Conservation (phyloP, 2,797 vertebrate species). For the Anisognathus igniventris region DNA sequence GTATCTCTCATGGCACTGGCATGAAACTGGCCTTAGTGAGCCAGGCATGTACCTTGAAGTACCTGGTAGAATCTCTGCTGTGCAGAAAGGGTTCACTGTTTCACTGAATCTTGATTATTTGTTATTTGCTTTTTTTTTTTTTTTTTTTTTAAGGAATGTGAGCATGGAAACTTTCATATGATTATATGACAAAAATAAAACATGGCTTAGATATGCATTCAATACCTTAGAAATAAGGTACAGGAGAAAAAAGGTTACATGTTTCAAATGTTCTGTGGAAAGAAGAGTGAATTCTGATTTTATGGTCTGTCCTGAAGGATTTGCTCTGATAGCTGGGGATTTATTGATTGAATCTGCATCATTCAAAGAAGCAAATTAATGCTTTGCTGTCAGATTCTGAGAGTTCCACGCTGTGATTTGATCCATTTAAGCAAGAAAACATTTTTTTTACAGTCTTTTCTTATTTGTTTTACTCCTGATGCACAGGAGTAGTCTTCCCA, state of each 20-base stretch:
- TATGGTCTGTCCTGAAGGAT: background rate
- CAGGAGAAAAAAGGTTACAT: background rate
- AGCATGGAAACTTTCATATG: background rate
- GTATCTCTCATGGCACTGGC: background rate
- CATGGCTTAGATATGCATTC: background rate
- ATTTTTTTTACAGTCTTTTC: background rate
- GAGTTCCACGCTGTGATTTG: slow-evolving; percentile 27
- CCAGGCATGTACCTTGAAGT: background rate
- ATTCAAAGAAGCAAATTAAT: slow-evolving; percentile 36
- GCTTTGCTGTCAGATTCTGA: slow-evolving; percentile 17
- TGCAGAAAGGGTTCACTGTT: background rate
- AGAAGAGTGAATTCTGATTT: background rate
- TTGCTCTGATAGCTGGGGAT: background rate
- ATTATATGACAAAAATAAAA: background rate
- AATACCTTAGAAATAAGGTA: background rate
- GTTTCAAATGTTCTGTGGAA: background rate
- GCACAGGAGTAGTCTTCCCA: background rate
- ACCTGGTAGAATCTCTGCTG: background rate
- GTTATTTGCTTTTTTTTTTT: background rate
- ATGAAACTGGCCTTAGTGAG: background rate
- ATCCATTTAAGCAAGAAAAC: slow-evolving; percentile 13
- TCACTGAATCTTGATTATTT: background rate
- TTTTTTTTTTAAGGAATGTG: background rate
- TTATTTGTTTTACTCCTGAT: background rate
- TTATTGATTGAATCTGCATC: slow-evolving; percentile 31